These are phyloP conservation scores for Aphaenogaster ashmeadi DNA, from an alignment of 1,140 invertebrate species.

Conservation along the genomic window DNA sequence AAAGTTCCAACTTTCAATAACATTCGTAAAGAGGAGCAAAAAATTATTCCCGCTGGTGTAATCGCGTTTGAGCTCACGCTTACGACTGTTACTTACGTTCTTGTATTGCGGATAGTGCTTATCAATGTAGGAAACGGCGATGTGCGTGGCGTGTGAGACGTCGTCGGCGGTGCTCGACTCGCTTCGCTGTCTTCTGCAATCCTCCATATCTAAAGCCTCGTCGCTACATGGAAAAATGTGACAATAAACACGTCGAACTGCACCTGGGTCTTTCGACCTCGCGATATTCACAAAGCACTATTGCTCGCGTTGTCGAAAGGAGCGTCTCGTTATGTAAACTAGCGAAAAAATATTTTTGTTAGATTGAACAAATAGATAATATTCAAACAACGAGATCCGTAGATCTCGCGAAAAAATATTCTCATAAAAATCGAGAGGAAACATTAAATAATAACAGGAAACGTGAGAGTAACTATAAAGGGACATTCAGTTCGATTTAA, in stretches of 20 bases:
- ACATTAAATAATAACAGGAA: neutral
- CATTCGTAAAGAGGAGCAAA: neutral
- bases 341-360: neutral
- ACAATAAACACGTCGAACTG: neutral
- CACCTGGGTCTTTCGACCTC: neutral
- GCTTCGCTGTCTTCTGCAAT: slow-evolving; percentile 90
- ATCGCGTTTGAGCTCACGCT: neutral
- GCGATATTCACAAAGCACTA: neutral
- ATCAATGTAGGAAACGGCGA: slow-evolving; percentile 87
- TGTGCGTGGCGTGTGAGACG: slow-evolving; percentile 91
- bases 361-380: neutral
- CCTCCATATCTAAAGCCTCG: slow-evolving; percentile 90
- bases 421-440: neutral
- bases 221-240: slow-evolving; percentile 84
- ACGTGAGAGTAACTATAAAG: neutral
- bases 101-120: slow-evolving; percentile 85
- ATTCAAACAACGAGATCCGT: neutral
- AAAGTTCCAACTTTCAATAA: neutral
- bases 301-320: slow-evolving; percentile 29
- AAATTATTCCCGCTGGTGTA: neutral
- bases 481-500: neutral
- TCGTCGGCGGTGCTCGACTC: slow-evolving; percentile 91
- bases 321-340: neutral
- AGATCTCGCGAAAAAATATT: neutral
- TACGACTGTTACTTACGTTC: slow-evolving; percentile 77